Base-by-base conservation (phyloP, 2,797 vertebrate species). In the Silurus lanzhouensis region DNA sequence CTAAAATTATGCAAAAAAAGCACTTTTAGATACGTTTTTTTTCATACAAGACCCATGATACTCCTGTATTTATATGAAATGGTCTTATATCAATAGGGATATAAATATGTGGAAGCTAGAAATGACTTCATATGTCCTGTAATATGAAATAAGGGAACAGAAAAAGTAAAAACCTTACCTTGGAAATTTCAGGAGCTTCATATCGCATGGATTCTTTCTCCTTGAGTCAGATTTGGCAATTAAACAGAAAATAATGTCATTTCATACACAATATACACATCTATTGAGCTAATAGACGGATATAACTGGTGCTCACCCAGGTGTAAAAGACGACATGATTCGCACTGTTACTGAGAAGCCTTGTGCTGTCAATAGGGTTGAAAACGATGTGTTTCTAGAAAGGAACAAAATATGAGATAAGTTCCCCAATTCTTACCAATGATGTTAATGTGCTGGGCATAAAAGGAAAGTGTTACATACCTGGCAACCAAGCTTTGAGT, bases 301-400 rank as follows among this genome's bases (percentile, higher is more conserved):
- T 12, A n/a, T n/a, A 67, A 66, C 13, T 2, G 57, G 66, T 81
- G 76, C 87, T 60, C 84, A 85, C 88, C 82, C 81, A 81, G 60
- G 25, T 48, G 68, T 77, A 84, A 70, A 90, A 82, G 67, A 88
- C 64, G 68, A 86, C 85, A 27, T 86, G 86, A 76, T 80, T 85
- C 57, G 68, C n/a, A 81, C 89, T 98, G 90, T 95, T 97, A 93
- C 96, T 99, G 89, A 99, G 90, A 81, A 99, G 88, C 83, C 98
- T 96, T 8, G 87, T 91, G 85, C 91, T 91, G 82, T 97, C 95
- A 60, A 89, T 91, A 55, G 95, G 94, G 91, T 96, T 97, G 91
- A 98, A 99, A 90, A 89, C 67, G 0, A 99, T 90, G 85, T 95
- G 94, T 81, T 91, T 93, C 98, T 99, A 89, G 86, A 6, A 89